phyloP scores from a whole-genome alignment of 2,888 invertebrate genomes.

The Sclerodermus sp. region DNA sequence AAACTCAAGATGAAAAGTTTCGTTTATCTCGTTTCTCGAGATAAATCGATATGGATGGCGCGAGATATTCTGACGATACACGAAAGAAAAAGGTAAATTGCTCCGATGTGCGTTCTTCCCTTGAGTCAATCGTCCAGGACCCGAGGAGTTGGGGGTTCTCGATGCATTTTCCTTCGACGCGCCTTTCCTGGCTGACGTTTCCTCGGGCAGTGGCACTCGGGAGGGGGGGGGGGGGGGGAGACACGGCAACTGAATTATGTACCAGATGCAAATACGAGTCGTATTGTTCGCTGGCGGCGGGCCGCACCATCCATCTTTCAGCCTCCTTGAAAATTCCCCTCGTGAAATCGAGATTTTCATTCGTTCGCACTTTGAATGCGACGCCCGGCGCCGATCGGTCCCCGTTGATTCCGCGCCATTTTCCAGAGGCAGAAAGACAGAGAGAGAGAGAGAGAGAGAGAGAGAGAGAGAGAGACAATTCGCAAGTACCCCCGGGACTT shows the following conservation, averaged over 20 bases:
- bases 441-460: conserved; percentile 1
- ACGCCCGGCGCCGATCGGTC: conserved; percentile 7
- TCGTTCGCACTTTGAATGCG: conserved; percentile 43
- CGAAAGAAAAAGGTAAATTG: no score
- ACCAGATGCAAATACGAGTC: conserved; percentile 48
- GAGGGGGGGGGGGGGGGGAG: no score
- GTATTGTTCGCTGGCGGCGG: conserved; percentile 43
- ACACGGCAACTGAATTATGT: conserved; percentile 44
- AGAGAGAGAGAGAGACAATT: no score
- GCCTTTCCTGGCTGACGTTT: no score
- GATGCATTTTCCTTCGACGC: no score
- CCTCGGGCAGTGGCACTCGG: no score
- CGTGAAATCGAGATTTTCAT: conserved; percentile 45
- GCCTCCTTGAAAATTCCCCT: conserved; percentile 47
- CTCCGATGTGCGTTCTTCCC: no score
- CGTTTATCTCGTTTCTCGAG: background rate
- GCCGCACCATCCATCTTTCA: conserved; percentile 44
- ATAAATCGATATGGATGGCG: background rate
- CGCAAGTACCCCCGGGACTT: no score
- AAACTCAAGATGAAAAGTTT: no score
- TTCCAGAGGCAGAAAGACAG: no score
- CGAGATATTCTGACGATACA: background rate
- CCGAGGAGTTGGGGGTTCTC: no score
- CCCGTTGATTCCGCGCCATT: conserved; percentile 6
- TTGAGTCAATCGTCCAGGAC: no score